Percentiles rank a stretch among this genome's conserved stretches.
Evolutionary conservation across 2,797 vertebrate species (phyloP).

Genomic region (Vultur gryphus): DNA sequence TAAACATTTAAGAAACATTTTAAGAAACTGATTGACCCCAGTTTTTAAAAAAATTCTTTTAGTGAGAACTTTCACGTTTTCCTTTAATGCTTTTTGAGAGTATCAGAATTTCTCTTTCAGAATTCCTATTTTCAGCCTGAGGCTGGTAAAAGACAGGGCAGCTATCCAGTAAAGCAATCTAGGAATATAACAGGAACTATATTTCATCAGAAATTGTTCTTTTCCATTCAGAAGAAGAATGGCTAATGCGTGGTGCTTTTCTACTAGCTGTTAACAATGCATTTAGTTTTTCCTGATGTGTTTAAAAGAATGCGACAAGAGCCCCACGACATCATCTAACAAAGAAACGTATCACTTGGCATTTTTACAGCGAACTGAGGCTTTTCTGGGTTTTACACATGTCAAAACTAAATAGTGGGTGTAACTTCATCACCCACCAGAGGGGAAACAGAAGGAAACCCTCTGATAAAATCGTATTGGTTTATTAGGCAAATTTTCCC

Average conservation of each 20-base stretch:
- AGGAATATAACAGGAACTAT: slow-evolving; percentile 12
- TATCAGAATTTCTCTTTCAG: neutral
- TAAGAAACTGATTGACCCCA: neutral
- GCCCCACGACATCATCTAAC: slow-evolving; percentile 12
- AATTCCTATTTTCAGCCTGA: neutral
- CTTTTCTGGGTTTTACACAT: slow-evolving; percentile 57
- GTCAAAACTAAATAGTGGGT: slow-evolving; percentile 11
- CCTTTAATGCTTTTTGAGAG: neutral
- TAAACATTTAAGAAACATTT: neutral
- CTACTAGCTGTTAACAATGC: slow-evolving; percentile 25
- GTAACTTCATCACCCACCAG: slow-evolving; percentile 25
- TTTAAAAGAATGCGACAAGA: slow-evolving; percentile 30
- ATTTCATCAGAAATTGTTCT: slow-evolving; percentile 38
- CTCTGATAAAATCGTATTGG: neutral
- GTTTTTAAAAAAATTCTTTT: neutral
- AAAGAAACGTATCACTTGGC: slow-evolving; percentile 12
- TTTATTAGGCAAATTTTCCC: slow-evolving; percentile 30
- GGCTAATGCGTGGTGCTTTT: neutral
- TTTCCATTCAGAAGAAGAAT: slow-evolving; percentile 34
- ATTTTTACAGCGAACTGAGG: neutral
- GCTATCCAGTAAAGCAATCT: neutral
- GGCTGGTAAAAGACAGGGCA: neutral
- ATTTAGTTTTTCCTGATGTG: slow-evolving; percentile 7
- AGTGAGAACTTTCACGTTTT: neutral
- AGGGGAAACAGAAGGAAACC: slow-evolving; percentile 50